phyloP scores from a whole-genome alignment of 2,797 vertebrate genomes.

The Etheostoma perlongum region DNA sequence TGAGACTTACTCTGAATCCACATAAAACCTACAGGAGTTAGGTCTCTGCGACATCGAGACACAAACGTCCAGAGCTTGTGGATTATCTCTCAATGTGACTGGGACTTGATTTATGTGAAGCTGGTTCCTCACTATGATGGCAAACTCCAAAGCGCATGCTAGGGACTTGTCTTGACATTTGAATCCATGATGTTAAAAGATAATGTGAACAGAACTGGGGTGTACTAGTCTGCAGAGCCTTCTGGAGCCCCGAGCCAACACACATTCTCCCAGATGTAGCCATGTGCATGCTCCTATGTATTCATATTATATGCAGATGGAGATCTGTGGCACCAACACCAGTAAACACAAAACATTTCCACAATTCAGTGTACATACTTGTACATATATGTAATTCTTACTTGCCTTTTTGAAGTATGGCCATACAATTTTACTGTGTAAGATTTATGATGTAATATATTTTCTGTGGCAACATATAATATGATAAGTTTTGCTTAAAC shows the following conservation, averaged over 20 bases:
- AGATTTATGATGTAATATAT: slow-evolving; percentile 94
- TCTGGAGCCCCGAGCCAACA: slow-evolving; percentile 7
- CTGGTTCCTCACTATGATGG: slow-evolving; percentile 49
- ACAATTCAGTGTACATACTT: slow-evolving; percentile 73
- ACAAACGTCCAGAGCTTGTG: slow-evolving; percentile 41
- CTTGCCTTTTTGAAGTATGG: slow-evolving; percentile 62
- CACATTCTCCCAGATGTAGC: slow-evolving; percentile 43
- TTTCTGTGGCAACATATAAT: slow-evolving; percentile 75
- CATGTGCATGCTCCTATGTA: slow-evolving; percentile 44
- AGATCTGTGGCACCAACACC: slow-evolving; percentile 41
- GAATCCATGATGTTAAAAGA: slow-evolving; percentile 40
- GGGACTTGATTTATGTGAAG: slow-evolving; percentile 61
- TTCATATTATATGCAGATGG: slow-evolving; percentile 30
- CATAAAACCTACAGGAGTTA: slow-evolving; percentile 20
- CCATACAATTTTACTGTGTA: slow-evolving; percentile 77
- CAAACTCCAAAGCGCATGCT: slow-evolving; percentile 34
- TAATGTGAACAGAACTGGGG: slow-evolving; percentile 53
- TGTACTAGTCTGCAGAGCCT: slow-evolving; percentile 32
- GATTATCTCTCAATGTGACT: slow-evolving; percentile 68
- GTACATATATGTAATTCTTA: slow-evolving; percentile 74
- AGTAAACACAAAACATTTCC: slow-evolving; percentile 41
- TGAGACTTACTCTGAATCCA: slow-evolving; percentile 57
- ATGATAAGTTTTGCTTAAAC: slow-evolving; percentile 33
- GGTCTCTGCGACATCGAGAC: slow-evolving; percentile 42
- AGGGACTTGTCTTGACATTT: slow-evolving; percentile 43